Conservation (phyloP, 2,797 vertebrate genomes). For the Syndactyla subalaris region DNA sequence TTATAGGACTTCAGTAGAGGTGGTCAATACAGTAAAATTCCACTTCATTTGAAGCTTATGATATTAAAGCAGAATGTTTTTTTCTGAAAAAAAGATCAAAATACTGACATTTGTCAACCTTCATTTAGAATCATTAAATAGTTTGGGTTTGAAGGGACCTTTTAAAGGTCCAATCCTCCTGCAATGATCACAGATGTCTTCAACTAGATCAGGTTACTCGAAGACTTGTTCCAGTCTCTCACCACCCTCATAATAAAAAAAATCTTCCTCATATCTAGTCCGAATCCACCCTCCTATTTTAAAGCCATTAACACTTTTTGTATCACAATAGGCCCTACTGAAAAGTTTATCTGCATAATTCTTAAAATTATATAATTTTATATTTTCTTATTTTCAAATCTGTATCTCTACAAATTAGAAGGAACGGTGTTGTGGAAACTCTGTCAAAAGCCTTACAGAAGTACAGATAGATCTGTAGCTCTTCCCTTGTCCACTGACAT, state of each 20-base stretch:
- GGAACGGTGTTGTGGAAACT: neutral
- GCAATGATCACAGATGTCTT: neutral
- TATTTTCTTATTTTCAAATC: neutral
- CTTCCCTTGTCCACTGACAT: neutral
- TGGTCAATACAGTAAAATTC: neutral
- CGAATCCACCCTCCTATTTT: neutral
- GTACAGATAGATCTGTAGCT: neutral
- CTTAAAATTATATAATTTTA: neutral
- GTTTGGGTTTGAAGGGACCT: neutral
- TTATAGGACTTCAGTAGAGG: neutral
- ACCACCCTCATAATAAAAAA: neutral
- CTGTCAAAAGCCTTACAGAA: neutral
- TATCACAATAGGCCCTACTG: neutral
- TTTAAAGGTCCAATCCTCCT: neutral
- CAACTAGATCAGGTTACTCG: rapidly evolving
- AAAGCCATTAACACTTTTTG: neutral
- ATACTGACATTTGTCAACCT: neutral
- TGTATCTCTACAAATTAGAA: neutral
- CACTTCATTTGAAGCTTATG: neutral
- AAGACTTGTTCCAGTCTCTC: neutral
- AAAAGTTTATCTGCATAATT: rapidly evolving
- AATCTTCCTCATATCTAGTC: neutral
- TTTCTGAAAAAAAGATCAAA: neutral
- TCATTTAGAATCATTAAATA: neutral
- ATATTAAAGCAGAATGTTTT: neutral